Base-by-base conservation (phyloP, 2,113 vertebrate genomes). In the Antechinus flavipes region DNA sequence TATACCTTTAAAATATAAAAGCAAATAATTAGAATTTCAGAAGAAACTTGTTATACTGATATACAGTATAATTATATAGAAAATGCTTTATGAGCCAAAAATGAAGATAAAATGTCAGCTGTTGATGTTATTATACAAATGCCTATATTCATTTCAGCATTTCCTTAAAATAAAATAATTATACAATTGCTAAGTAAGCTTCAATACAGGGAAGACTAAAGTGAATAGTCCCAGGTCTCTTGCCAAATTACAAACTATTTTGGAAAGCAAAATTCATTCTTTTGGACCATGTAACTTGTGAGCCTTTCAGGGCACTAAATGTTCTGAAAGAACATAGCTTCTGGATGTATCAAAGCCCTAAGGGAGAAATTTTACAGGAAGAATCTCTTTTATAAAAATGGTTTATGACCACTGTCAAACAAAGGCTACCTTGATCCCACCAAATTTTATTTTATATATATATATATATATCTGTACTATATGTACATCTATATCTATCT, bases 291-390 rank as follows among this genome's bases (percentile, higher is more conserved):
- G 95, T 91, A 91, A 93, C 84, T 90, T 90, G 94, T 94, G 92
- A 94, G 84, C 95, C 92, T 89, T 95, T 95, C 54, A 53, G 93
- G 61, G 35, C 91, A 84, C 61, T 97, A 91, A 96, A 94, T 95
- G 92, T 25, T 58, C 91, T 93, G 94, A 97, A 97, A 96, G 96
- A 94, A 97, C 92, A 95, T 93, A 96, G 90, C 35, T 92, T 97
- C 84, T 92, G 54, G 94, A 92, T 89, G 46, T 11, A 35, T 54
- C 95, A 55, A 3, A 8, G 23, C 93, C 91, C 91, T 92, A 35
- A 93, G 76, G 90, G 95, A 90, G 35, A 52, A 42, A 0, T 42
- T 27, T 95, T 54, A 90, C 47, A 26, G 76, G 26, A 42, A 94
- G 89, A 50, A 50, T 92, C 53, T 55, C 26, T 30, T 95, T 35